Conservation (phyloP, 1,140 invertebrate genomes). For the Zaprionus vittiger region DNA sequence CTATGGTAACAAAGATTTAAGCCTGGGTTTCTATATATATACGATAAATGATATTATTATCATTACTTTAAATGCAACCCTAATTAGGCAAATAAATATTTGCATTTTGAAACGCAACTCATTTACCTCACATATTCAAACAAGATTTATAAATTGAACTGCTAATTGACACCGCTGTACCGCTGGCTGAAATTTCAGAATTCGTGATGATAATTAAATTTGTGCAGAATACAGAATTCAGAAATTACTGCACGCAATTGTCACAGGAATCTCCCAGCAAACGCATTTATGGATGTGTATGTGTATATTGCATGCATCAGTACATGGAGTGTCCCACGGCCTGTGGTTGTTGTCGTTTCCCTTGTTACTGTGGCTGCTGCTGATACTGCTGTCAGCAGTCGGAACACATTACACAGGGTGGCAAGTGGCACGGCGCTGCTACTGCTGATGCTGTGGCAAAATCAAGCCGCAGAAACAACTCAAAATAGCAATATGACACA, state of each 20-base stretch:
- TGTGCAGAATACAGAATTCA: constrained; percentile 9
- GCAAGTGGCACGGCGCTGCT: constrained; percentile 16
- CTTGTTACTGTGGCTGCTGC: constrained; percentile 24
- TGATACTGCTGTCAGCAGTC: constrained; percentile 55
- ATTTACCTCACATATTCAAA: neutral
- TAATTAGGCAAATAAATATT: neutral
- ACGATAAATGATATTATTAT: no score
- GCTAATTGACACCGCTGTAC: neutral
- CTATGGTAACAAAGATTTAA: no score
- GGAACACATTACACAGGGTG: constrained; percentile 52
- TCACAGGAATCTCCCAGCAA: constrained; percentile 6
- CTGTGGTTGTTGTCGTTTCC: constrained; percentile 21
- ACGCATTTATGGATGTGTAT: no score
- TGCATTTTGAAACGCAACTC: neutral
- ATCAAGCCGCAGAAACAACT: constrained; percentile 74
- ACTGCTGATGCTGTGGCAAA: constrained; percentile 40
- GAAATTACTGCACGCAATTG: constrained; percentile 5
- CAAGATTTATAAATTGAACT: neutral
- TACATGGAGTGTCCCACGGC: constrained; percentile 22
- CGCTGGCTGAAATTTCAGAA: neutral
- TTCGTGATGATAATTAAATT: constrained; percentile 31
- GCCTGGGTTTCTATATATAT: no score
- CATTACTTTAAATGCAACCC: no score
- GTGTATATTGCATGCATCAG: constrained; percentile 1
- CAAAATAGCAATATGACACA: constrained; percentile 57